phyloP scores from a whole-genome alignment of 2,113 vertebrate genomes.

The Blennius ocellaris region DNA sequence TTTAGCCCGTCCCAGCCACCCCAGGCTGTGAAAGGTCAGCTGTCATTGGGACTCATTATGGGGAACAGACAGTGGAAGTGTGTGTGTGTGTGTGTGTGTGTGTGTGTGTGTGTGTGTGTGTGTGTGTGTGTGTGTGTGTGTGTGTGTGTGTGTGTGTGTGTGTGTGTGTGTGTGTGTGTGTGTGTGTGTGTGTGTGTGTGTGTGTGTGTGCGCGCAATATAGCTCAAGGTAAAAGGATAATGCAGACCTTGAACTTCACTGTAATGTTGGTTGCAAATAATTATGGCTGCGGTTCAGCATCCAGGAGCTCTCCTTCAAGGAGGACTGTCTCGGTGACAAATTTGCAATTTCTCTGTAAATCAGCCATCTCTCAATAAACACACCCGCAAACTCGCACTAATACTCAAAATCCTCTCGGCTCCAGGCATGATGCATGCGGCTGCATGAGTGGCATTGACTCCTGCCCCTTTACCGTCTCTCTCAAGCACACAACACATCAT shows the following conservation, averaged over 20 bases:
- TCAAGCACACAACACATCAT: conserved; percentile 20
- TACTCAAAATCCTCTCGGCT: conserved; percentile 39
- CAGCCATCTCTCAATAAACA: conserved; percentile 1
- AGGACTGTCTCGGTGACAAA: conserved; percentile 24
- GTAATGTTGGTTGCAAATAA: conserved; percentile 26
- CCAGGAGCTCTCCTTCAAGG: neutral
- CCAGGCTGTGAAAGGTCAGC: conserved; percentile 78
- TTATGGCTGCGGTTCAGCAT: conserved; percentile 26
- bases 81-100: conserved; percentile 41
- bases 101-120: conserved; percentile 41
- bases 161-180: conserved; percentile 41
- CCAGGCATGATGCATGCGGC: conserved; percentile 41
- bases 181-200: conserved; percentile 41
- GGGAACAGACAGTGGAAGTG: conserved; percentile 56
- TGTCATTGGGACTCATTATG: conserved; percentile 78
- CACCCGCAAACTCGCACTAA: conserved; percentile 1
- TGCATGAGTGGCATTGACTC: conserved; percentile 55
- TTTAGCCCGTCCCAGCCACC: conserved; percentile 41
- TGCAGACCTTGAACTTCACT: conserved; percentile 31
- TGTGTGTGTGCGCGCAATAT: conserved; percentile 10
- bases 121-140: conserved; percentile 41
- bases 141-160: conserved; percentile 41
- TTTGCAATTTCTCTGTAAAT: conserved; percentile 29
- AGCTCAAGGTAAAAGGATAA: conserved; percentile 35
- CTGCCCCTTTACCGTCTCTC: conserved; percentile 28